Evolutionary conservation across 2,797 vertebrate species (phyloP).

Genomic region (Centroberyx gerrardi): DNA sequence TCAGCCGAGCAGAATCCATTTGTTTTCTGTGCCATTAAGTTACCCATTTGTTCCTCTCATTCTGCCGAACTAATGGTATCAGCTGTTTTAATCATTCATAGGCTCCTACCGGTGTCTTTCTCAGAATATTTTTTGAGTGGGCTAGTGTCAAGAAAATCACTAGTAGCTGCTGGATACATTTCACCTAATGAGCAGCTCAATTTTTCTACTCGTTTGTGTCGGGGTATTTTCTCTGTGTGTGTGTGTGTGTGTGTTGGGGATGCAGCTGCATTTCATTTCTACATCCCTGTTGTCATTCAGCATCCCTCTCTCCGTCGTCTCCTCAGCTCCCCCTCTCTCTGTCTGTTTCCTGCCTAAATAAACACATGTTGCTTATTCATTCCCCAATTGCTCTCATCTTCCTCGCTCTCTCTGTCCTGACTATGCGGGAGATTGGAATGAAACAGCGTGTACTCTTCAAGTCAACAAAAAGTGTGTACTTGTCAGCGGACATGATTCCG

Average conservation of each 20-base stretch:
- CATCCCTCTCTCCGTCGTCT: conserved; percentile 9
- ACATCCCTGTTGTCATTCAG: conserved; percentile 42
- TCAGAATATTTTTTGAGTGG: conserved; percentile 15
- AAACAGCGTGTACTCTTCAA: conserved; percentile 19
- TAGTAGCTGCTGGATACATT: conserved; percentile 40
- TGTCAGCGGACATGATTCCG: conserved; percentile 5
- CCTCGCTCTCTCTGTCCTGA: conserved; percentile 23
- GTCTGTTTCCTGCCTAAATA: conserved; percentile 38
- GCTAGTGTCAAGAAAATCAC: conserved; percentile 45
- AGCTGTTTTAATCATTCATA: conserved; percentile 46
- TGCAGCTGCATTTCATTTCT: conserved; percentile 48
- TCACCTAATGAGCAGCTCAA: conserved; percentile 57
- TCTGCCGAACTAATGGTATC: conserved; percentile 1
- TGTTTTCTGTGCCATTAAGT: conserved; percentile 17
- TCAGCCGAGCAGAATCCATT: conserved; percentile 11
- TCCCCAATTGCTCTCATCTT: conserved; percentile 53
- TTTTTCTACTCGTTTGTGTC: conserved; percentile 37
- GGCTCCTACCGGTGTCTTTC: conserved; percentile 10
- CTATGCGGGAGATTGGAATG: conserved; percentile 13
- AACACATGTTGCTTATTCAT: conserved; percentile 45
- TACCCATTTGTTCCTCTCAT: background rate
- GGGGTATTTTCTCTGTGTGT: conserved; percentile 11
- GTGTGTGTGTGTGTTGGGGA: conserved; percentile 40
- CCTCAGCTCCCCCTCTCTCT: conserved; percentile 13
- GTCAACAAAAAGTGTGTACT: conserved; percentile 8